Base-by-base conservation (phyloP, 2,888 invertebrate genomes). In the Drosophila lutescens region DNA sequence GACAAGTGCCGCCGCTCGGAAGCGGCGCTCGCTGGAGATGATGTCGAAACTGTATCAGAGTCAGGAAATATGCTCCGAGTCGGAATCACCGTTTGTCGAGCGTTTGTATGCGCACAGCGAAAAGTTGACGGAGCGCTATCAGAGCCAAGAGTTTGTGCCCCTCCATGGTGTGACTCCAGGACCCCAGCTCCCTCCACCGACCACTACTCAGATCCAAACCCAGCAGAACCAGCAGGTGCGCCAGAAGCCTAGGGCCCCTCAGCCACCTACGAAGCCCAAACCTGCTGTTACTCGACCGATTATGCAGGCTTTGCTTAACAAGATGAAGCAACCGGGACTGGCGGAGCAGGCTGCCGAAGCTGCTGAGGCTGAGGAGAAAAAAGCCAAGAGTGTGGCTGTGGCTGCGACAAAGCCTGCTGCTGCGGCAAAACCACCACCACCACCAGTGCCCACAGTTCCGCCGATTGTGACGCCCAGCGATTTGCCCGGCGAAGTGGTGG, bases 81-180 rank as follows among this genome's bases (percentile, higher is more conserved):
- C 91, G 8, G 92, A 92, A 66, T 81, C 85, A 0, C 86, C 91
- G 0, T 93, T 94, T 62, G 93, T 94, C 43, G 94, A 94, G 62
- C 94, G 94, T 53, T 91, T 94, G 9, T 94, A 94, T 79, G 93
- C 94, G 49, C 94, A 94, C 82, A 94, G 93, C 89, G 94, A 94
- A 79, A 94, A 94, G 82, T 93, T 94, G 44, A 94, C 94, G 20
- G 94, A 94, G 86, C 93, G 94, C 2, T 94, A 94, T 88, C 94
- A 94, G 90, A 94, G 94, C 76, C 94, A 94, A 91, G 94, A 94
- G 77, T 94, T 94, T 89, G 93, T 89, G 32, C 91, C 94, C 0
- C 92, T 91, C 4, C 91, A 91, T n/a, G 71, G 63, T 4, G 55
- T 71, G 4, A 46, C 72, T 2, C 63, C 32, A 15, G 38, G 56